Evolutionary conservation across 2,888 invertebrate genomes (phyloP).

Genomic region (Alviniconcha strummeri): DNA sequence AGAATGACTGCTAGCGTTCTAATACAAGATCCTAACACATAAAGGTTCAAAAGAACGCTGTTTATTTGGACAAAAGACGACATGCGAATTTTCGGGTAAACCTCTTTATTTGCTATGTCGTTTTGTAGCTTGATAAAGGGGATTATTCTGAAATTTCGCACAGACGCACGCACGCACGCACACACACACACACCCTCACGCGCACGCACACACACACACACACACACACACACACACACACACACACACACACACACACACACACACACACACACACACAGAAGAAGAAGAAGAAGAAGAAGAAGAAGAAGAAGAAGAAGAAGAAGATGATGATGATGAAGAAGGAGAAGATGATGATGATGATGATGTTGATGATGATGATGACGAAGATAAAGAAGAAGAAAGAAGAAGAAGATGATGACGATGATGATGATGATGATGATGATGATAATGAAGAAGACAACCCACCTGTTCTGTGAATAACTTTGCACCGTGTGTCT

Average conservation of each 20-base stretch:
- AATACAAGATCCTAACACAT: background rate
- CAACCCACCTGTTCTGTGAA: background rate
- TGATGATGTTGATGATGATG: background rate
- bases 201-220: background rate
- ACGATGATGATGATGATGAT: background rate
- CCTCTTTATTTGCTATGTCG: too few relatives aligned
- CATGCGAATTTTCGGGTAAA: too few relatives aligned
- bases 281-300: background rate
- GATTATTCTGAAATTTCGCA: background rate
- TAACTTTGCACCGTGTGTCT: background rate
- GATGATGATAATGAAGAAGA: background rate
- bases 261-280: background rate
- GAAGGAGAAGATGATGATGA: background rate
- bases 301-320: background rate
- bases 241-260: constrained; percentile 14
- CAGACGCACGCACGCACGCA: background rate
- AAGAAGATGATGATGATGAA: background rate
- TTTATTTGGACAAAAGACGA: too few relatives aligned
- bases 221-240: background rate
- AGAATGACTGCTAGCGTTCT: background rate
- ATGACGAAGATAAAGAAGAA: background rate
- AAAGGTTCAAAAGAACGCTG: background rate
- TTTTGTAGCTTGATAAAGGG: too few relatives aligned
- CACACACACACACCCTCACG: background rate
- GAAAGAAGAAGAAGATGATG: background rate